Evolutionary conservation across 2,888 invertebrate species (phyloP), one percentile per base, ranked within the genome.

Genomic region (Hydrotaea diabolus): DNA sequence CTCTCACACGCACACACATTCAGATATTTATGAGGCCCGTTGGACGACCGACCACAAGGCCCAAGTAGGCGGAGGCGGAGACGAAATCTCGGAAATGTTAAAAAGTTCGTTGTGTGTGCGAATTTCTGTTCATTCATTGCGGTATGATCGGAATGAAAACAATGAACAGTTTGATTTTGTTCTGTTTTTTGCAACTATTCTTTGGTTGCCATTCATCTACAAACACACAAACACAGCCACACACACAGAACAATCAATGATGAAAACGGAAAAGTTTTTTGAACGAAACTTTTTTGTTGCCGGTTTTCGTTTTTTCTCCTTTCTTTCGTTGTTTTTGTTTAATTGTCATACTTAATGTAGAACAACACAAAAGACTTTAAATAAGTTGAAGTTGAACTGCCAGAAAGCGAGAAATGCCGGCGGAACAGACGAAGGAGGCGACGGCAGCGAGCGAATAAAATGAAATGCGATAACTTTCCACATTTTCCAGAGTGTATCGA

Each of bases 361-460:
- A 69, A 69, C 23, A 43, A 46, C 69, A 69, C 69, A 69, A 69
- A 66, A 69, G 69, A 19, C 69, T 69, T 69, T 43, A 69, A 69
- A 69, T 69, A 69, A 69, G 43, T 66, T 19, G 31, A 66, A 19
- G 43, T 43, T 69, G 46, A 46, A 69, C 43, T 64, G 64, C 21
- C 69, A 15, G 23, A 46, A 15, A 69, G 19, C 46, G 21, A 43
- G 17, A 36, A 15, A 46, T 43, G 66, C 31, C 9, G 15, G 23
- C 13, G 19, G 43, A 23, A 43, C 39, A 2, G 19, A 53, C 17
- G n/a, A n/a, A n/a, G n/a, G n/a, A n/a, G n/a, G n/a, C n/a, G n/a
- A n/a, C n/a, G n/a, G 17, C 36, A 15, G 13, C 31, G 36, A 64
- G 23, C 13, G 69, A 59, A 23, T 23, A 46, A 46, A 69, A 39